These are phyloP conservation scores for Sweltsa coloradensis DNA, from an alignment of 1,140 invertebrate species.

Conservation along the genomic window DNA sequence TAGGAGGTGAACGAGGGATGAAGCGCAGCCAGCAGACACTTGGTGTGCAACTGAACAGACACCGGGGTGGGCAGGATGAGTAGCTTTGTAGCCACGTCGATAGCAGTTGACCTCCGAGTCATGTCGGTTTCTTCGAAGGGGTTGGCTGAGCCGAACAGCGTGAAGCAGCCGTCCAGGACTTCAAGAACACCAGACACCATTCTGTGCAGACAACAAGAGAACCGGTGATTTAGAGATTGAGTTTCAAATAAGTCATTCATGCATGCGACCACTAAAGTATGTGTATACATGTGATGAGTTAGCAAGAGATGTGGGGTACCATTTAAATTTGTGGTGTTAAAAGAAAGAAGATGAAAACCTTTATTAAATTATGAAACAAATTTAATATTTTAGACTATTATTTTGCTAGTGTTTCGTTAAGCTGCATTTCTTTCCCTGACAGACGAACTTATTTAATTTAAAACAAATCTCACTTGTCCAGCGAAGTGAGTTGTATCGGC, in stretches of 20 bases:
- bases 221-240: slow-evolving; percentile 4
- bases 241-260: slow-evolving; percentile 8
- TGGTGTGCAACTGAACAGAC: slow-evolving; percentile 62
- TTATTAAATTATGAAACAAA: no score
- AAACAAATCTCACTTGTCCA: slow-evolving; percentile 40
- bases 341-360: no score
- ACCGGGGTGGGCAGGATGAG: slow-evolving; percentile 71
- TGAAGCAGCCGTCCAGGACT: slow-evolving; percentile 58
- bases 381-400: no score
- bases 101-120: slow-evolving; percentile 38
- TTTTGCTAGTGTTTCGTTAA: no score
- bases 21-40: slow-evolving; percentile 67
- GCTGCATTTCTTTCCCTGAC: no score
- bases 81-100: slow-evolving; percentile 65
- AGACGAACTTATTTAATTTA: no score
- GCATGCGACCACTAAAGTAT: no score
- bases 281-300: no score
- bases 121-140: slow-evolving; percentile 30
- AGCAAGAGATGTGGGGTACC: no score
- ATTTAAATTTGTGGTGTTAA: no score
- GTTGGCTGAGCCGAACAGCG: slow-evolving; percentile 22
- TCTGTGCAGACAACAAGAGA: slow-evolving; percentile 31
- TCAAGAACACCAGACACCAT: slow-evolving; percentile 61
- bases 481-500: slow-evolving; percentile 32
- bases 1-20: slow-evolving; percentile 59